A percentile compares a stretch with the other conserved stretches of the same genome.
phyloP scores from a whole-genome alignment of 1,140 invertebrate species.

The Radopholus similis region DNA sequence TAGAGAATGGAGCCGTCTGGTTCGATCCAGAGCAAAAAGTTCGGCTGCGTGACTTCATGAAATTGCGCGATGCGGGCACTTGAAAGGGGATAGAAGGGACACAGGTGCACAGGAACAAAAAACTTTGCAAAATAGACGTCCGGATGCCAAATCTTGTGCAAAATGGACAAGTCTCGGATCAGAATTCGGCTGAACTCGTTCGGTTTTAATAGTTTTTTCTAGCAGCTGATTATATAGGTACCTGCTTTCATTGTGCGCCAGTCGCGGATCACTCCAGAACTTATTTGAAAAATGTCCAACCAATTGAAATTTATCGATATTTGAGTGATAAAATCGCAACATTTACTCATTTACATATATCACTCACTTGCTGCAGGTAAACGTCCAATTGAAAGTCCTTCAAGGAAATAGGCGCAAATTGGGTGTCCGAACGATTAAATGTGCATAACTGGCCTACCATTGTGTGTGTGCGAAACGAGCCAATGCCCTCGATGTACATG shows the following conservation, averaged over 20 bases:
- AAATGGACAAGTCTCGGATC: slow-evolving; percentile 66
- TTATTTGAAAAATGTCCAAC: too few relatives aligned
- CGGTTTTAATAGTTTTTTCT: neutral
- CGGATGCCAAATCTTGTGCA: slow-evolving; percentile 60
- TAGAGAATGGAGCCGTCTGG: slow-evolving; percentile 60
- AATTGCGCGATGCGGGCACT: slow-evolving; percentile 56
- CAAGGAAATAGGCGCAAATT: slow-evolving; percentile 7
- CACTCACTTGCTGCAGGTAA: slow-evolving; percentile 67
- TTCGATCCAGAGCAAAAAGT: slow-evolving; percentile 59
- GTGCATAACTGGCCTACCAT: slow-evolving; percentile 31
- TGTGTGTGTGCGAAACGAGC: slow-evolving; percentile 53
- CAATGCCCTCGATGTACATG: slow-evolving; percentile 59
- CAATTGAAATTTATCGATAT: neutral
- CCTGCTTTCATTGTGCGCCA: slow-evolving; percentile 61
- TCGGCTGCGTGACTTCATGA: slow-evolving; percentile 59
- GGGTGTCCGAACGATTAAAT: neutral
- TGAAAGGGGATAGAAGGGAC: neutral
- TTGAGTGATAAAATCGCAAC: neutral
- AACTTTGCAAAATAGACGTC: slow-evolving; percentile 60
- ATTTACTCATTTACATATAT: too few relatives aligned
- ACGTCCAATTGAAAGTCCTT: slow-evolving; percentile 69
- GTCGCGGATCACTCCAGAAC: slow-evolving; percentile 66
- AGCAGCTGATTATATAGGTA: too few relatives aligned
- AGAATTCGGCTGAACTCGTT: slow-evolving; percentile 63
- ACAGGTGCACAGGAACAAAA: too few relatives aligned